Evolutionary conservation across 2,797 vertebrate genomes (phyloP), one percentile per base, ranked within the genome.

Genomic region (Prunella strophiata): DNA sequence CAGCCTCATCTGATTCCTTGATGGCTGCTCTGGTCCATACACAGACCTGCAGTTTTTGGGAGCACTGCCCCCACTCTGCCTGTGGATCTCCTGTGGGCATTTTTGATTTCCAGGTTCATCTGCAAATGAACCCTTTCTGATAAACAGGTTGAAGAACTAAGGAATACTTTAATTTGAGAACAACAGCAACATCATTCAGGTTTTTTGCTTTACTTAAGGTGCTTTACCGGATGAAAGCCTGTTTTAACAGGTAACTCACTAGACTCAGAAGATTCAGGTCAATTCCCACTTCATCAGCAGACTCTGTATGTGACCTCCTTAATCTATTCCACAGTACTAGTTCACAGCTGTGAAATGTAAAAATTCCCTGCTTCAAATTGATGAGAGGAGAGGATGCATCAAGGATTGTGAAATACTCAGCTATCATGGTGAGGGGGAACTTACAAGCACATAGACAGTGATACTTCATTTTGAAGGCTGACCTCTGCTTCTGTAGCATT

Each of bases 381-480:
- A 82, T 40, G 78, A 76, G 89, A 91, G 45, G 42, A 84, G 17
- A 68, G 58, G 91, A 95, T 61, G 68, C 54, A 87, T 87, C 61
- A 85, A 63, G 32, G 77, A 68, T 30, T 61, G 54, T 68, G 63
- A 89, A 82, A 71, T 54, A 82, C 14, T 61, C 38, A 50, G 68
- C 67, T 88, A 11, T 38, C 18, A 7, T 1, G 8, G 40, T 51
- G 47, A 85, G n/a, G 21, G 21, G 48, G 23, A 90, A 18, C 23
- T 72, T 65, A 52, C 10, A 72, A 62, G 70, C 68, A 68, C 22
- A 51, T 0, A 58, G 66, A 67, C 34, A 77, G 58, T 23, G 45
- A 85, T 59, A 87, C 10, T 68, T 93, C 65, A 85, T 88, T 96
- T 85, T 80, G 82, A 92, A 91, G 89, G 36, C 32, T 93, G 72